Percentiles rank a stretch among this genome's conserved stretches.
Evolutionary conservation across 2,113 vertebrate species (phyloP).

Genomic region (Anser brachyrhynchus): DNA sequence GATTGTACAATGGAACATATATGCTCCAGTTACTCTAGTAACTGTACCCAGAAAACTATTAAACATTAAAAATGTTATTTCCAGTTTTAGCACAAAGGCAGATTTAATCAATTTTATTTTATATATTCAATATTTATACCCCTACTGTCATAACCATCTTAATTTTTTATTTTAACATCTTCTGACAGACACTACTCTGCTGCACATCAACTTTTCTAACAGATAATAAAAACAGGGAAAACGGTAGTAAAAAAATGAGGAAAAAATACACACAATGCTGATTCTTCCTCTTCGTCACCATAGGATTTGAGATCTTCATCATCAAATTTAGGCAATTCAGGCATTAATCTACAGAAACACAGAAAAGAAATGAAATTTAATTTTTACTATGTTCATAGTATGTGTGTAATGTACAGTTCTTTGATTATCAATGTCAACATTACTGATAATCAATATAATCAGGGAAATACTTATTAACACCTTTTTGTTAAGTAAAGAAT

Average conservation of each 20-base stretch:
- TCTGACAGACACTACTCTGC: not conserved
- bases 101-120: not conserved
- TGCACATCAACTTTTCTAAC: not conserved
- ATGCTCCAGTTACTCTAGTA: not conserved
- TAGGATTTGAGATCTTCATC: slow-evolving; percentile 86
- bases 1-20: not conserved
- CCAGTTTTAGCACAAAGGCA: not conserved
- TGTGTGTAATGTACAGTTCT: not conserved
- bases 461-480: not conserved
- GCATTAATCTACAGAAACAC: slow-evolving; percentile 84
- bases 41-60: not conserved
- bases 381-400: not conserved
- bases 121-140: not conserved
- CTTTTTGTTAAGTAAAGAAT: not conserved
- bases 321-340: slow-evolving; percentile 90
- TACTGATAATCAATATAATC: not conserved
- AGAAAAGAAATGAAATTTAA: not conserved
- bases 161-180: not conserved
- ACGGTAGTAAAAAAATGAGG: not conserved
- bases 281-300: slow-evolving; percentile 90
- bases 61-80: not conserved
- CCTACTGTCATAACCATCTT: not conserved
- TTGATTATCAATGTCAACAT: not conserved
- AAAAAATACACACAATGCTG: slow-evolving; percentile 83
- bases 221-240: not conserved